These are phyloP conservation scores for Danaus melanippus DNA, from an alignment of 1,140 invertebrate genomes.

Conservation along the genomic window DNA sequence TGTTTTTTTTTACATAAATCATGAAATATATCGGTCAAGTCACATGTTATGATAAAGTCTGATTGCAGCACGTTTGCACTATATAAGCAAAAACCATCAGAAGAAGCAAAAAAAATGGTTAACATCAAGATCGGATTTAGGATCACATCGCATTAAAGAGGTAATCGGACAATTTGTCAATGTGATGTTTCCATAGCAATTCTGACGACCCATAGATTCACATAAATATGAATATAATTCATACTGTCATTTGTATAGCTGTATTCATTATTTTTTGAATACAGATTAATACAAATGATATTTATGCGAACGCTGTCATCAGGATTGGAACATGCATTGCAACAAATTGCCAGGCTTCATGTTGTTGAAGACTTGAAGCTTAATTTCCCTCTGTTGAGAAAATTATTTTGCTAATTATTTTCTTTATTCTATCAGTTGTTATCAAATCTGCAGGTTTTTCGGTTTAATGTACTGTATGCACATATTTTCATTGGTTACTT, in stretches of 20 bases:
- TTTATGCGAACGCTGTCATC: constrained; percentile 45
- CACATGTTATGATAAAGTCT: constrained; percentile 16
- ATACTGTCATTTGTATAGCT: constrained; percentile 28
- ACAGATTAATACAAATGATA: constrained; percentile 36
- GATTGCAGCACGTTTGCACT: constrained; percentile 54
- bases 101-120: constrained; percentile 55
- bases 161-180: constrained; percentile 51
- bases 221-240: constrained; percentile 24
- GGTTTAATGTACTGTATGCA: not conserved
- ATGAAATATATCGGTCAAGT: no score
- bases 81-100: constrained; percentile 49
- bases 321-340: constrained; percentile 48
- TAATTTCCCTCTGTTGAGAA: not conserved
- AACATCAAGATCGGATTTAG: constrained; percentile 22
- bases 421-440: no score
- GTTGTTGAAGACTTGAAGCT: constrained; percentile 30
- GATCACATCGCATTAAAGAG: constrained; percentile 25
- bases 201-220: constrained; percentile 39
- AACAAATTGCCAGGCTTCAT: constrained; percentile 44
- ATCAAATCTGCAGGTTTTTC: not conserved
- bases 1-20: no score
- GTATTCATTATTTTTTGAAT: constrained; percentile 16
- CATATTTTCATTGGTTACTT: not conserved
- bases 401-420: no score
- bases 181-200: constrained; percentile 42